Percentiles rank a stretch among this genome's conserved stretches.
These are phyloP conservation scores for Psix sp. DNA, from an alignment of 1,140 invertebrate genomes.

Conservation along the genomic window DNA sequence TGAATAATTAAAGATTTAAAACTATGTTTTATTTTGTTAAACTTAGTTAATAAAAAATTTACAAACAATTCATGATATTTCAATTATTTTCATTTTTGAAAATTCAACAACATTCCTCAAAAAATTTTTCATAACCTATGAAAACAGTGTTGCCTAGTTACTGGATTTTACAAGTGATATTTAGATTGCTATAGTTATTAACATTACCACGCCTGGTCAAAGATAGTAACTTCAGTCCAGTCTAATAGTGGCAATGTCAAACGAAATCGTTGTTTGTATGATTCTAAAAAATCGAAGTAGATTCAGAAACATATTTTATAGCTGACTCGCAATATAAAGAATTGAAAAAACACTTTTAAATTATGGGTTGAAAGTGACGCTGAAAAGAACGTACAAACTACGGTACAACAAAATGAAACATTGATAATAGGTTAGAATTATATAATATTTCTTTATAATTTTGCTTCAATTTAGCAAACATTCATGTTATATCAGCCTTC, in stretches of 20 bases:
- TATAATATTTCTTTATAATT: slow-evolving; percentile 32
- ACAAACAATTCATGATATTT: too few relatives aligned
- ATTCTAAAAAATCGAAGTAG: slow-evolving; percentile 17
- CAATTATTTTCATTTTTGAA: too few relatives aligned
- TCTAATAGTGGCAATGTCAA: slow-evolving; percentile 34
- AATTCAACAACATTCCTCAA: too few relatives aligned
- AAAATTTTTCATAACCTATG: too few relatives aligned
- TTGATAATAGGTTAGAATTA: slow-evolving; percentile 39
- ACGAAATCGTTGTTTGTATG: slow-evolving; percentile 10
- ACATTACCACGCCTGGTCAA: too few relatives aligned
- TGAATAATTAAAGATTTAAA: too few relatives aligned
- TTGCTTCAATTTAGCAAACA: background rate
- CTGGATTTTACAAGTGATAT: too few relatives aligned
- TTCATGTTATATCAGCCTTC: background rate
- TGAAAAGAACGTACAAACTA: slow-evolving; percentile 5
- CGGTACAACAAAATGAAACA: slow-evolving; percentile 4
- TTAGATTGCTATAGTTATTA: too few relatives aligned
- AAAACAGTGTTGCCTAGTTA: too few relatives aligned
- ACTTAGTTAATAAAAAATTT: too few relatives aligned
- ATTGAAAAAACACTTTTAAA: background rate
- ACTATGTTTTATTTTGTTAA: too few relatives aligned
- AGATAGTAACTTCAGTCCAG: too few relatives aligned
- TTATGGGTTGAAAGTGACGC: slow-evolving; percentile 21
- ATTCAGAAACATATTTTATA: slow-evolving; percentile 3
- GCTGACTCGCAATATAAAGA: background rate